Evolutionary conservation across 2,113 vertebrate species (phyloP), one percentile per base, ranked within the genome.

Genomic region (Alces alces): DNA sequence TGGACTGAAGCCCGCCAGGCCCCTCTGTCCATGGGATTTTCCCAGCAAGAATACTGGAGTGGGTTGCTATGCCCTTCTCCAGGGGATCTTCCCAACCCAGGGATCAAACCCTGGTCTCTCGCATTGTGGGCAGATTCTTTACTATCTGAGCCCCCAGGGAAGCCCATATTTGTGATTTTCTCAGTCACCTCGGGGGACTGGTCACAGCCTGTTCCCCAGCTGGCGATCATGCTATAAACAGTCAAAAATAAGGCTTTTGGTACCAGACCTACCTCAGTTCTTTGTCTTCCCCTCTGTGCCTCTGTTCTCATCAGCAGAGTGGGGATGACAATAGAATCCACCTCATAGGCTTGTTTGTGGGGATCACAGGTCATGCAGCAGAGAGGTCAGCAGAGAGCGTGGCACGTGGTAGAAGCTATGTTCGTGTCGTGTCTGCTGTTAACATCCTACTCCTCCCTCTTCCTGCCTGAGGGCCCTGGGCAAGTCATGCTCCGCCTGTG

Each of bases 401-500:
- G 17, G 60, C 39, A 15, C 5, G 0, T 6, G 27, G 27, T 36
- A n/a, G 91, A 61, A 4, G 5, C n/a, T 2, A 0, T 2, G 43
- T 43, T 8, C 2, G 2, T 28, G 12, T 70, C 17, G 5, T 55
- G 27, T 43, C 76, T 76, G 30, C 45, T 19, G 10, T 17, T 27
- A 54, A 84, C 28, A 33, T 28, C 39, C n/a, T 60, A 30, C 19
- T 58, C n/a, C 58, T 87, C 45, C 39, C 9, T 12, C 13, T 61
- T 61, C 50, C 80, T 57, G 50, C 79, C 47, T 27, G 14, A 16
- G 43, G 36, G 27, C 52, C 25, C 30, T 11, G 0, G 11, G 50
- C 19, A 61, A 27, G 30, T 87, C 60, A 16, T 4, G 50, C 19
- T 83, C 80, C 70, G 47, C 61, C 90, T 86, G 52, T 47, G 36